Evolutionary conservation across 2,888 invertebrate genomes (phyloP).

Genomic region (Hanleya hanleyi): DNA sequence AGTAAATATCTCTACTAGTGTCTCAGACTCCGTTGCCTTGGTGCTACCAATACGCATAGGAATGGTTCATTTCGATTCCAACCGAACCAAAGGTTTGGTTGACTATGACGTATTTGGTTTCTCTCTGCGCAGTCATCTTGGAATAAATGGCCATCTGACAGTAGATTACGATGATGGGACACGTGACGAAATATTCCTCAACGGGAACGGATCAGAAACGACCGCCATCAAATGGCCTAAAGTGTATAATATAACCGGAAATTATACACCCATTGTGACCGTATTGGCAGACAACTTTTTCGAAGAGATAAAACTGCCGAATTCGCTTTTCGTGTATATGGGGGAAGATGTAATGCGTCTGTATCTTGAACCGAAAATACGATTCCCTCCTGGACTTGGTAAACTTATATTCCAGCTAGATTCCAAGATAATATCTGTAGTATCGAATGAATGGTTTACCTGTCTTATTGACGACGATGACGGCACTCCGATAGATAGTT

Average conservation of each 20-base stretch:
- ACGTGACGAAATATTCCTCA: not conserved
- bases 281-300: not conserved
- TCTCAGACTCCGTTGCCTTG: not conserved
- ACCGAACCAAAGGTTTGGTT: not conserved
- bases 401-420: not conserved
- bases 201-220: too few relatives aligned
- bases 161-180: not conserved
- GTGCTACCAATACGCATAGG: not conserved
- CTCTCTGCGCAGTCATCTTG: not conserved
- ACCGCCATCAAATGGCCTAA: not conserved
- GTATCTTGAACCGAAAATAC: not conserved
- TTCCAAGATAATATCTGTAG: not conserved
- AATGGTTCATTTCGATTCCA: not conserved
- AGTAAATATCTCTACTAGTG: not conserved
- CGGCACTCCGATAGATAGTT: not conserved
- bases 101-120: not conserved
- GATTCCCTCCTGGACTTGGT: not conserved
- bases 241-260: not conserved
- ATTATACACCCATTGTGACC: not conserved
- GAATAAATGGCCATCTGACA: not conserved
- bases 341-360: not conserved
- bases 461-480: not conserved
- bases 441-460: not conserved
- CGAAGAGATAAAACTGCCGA: not conserved
- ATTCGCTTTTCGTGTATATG: not conserved